Base-by-base conservation (phyloP, 2,113 vertebrate genomes). In the Prionailurus bengalensis region DNA sequence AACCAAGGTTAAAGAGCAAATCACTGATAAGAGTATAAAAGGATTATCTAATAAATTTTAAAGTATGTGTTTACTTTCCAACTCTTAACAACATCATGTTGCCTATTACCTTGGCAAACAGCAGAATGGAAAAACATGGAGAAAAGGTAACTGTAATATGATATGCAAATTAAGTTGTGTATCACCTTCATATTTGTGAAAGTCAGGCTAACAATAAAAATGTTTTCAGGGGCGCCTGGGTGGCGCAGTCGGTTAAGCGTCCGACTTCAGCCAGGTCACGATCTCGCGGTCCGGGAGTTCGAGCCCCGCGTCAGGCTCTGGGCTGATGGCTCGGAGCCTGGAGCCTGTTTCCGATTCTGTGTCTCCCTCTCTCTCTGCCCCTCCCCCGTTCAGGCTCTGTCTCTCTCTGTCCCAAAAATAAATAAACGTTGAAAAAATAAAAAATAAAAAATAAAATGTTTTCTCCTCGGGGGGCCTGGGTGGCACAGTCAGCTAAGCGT, bases 1-100 rank as follows among this genome's bases (percentile, higher is more conserved):
- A 90, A 95, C 65, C 82, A 76, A 95, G 91, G 33, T 17, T 17
- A 85, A 82, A 91, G 48, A 89, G 31, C 8, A 92, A 92, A 96
- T 79, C 61, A 95, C 19, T 90, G 76, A 66, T n/a, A 7, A 7
- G 25, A 73, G 14, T 78, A 31, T 42, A 66, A 78, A 39, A 96
- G 3, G 65, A 89, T 91, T 89, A 83, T 36, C 17, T 58, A 88
- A 80, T 63, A 74, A 89, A 92, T 58, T 70, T 91, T 88, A 91
- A 88, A n/a, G 58, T 71, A 42, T 58, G 2, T 74, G 25, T 81
- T 85, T 95, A 65, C 9, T 45, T 42, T 78, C 21, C 48, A 95
- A 27, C 48, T 88, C 53, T 66, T 61, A 83, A 89, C 66, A 89
- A 23, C 53, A 68, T 2, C 29, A 63, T 3, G 73, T 1, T 86